Percentiles rank a stretch among this genome's conserved stretches.
phyloP scores from a whole-genome alignment of 2,113 vertebrate genomes.

The Merops nubicus region DNA sequence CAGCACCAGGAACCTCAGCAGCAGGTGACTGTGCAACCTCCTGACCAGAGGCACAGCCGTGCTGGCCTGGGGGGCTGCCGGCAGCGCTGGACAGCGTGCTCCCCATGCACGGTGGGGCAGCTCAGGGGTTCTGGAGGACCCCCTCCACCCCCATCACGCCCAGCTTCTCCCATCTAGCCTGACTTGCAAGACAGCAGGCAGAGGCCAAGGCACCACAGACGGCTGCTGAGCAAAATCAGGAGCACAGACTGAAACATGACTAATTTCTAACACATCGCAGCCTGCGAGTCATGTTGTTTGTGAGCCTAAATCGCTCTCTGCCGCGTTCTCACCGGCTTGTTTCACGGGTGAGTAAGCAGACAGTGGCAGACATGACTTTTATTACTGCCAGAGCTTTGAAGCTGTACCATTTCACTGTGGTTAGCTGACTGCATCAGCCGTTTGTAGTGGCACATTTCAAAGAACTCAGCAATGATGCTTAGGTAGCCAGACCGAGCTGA shows the following conservation, averaged over 20 bases:
- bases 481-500: not conserved
- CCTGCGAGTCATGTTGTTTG: not conserved
- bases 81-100: accelerated
- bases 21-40: not conserved
- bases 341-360: constrained; percentile 50
- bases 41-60: accelerated
- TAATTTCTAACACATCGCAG: constrained; percentile 14
- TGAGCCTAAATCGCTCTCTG: not conserved
- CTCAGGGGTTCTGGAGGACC: accelerated
- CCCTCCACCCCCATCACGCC: not conserved
- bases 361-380: constrained; percentile 3
- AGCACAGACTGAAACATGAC: not conserved
- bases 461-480: not conserved
- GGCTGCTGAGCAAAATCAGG: not conserved
- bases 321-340: not conserved
- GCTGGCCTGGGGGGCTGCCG: accelerated
- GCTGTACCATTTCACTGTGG: not conserved
- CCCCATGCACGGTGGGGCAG: accelerated
- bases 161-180: not conserved
- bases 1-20: not conserved
- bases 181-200: not conserved
- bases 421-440: not conserved
- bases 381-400: constrained; percentile 15
- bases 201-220: not conserved
- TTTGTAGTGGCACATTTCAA: not conserved